Percentiles rank a stretch among this genome's conserved stretches.
These are phyloP conservation scores for Monopis laevigella DNA, from an alignment of 2,888 invertebrate genomes.

Conservation along the genomic window DNA sequence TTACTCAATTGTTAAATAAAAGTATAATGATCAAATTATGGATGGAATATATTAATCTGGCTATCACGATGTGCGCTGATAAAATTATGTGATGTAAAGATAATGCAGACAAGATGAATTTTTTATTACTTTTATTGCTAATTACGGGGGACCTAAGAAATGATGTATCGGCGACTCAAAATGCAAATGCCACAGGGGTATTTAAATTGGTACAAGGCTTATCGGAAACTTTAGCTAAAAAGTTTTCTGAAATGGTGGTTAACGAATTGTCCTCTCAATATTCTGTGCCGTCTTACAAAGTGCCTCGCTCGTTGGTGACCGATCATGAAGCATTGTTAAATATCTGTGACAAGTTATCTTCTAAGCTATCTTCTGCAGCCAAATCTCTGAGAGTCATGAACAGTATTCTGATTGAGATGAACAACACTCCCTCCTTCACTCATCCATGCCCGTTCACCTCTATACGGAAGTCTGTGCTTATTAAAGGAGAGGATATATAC, in stretches of 20 bases:
- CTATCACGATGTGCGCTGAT: too few relatives aligned
- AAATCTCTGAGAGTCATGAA: constrained; percentile 51
- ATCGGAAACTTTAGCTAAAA: constrained; percentile 39
- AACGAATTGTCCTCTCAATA: constrained; percentile 54
- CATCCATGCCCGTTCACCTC: constrained; percentile 60
- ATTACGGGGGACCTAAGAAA: constrained; percentile 23
- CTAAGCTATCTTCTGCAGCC: constrained; percentile 46
- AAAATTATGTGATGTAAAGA: too few relatives aligned
- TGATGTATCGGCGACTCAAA: constrained; percentile 33
- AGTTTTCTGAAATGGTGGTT: constrained; percentile 47
- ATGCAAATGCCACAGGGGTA: constrained; percentile 29
- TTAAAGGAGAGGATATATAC: constrained; percentile 40
- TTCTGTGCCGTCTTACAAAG: constrained; percentile 45
- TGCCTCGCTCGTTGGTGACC: constrained; percentile 37
- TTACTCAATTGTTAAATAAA: too few relatives aligned
- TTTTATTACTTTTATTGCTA: constrained; percentile 43
- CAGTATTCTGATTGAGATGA: constrained; percentile 34
- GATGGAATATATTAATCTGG: too few relatives aligned
- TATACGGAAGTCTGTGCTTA: constrained; percentile 54
- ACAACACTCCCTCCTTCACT: constrained; percentile 53
- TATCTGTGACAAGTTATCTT: constrained; percentile 46
- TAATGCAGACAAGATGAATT: constrained; percentile 50
- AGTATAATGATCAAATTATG: too few relatives aligned
- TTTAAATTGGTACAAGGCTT: constrained; percentile 38
- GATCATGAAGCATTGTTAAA: constrained; percentile 39